phyloP scores from a whole-genome alignment of 2,888 invertebrate genomes.

The Andrena praecox region DNA sequence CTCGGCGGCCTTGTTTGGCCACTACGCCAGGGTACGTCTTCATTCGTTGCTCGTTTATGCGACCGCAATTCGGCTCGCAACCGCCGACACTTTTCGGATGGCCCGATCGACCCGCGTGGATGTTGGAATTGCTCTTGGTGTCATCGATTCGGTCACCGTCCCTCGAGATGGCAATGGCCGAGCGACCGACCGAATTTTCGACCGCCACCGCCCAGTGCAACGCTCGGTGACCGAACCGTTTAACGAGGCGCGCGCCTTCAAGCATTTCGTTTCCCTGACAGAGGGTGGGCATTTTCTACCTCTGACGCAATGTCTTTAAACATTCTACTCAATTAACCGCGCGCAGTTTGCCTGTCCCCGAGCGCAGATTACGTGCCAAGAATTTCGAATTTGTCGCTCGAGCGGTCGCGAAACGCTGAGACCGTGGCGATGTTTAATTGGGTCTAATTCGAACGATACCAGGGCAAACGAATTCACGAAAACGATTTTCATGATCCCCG shows the following conservation, averaged over 20 bases:
- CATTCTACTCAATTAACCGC: constrained; percentile 9
- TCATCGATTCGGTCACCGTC: background rate
- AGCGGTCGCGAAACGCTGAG: background rate
- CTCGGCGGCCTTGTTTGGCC: constrained; percentile 37
- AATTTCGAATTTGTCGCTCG: constrained; percentile 1
- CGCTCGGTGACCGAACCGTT: background rate
- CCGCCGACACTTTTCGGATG: background rate
- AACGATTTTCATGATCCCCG: constrained; percentile 50
- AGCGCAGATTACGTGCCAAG: background rate
- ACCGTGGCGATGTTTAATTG: background rate
- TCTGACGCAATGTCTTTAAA: constrained; percentile 27
- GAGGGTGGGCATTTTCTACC: background rate
- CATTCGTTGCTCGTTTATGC: background rate
- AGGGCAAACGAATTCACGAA: constrained; percentile 30
- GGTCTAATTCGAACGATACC: background rate
- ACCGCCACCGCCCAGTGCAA: background rate
- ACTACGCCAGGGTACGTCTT: background rate
- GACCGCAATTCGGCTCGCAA: constrained; percentile 9
- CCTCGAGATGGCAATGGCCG: background rate
- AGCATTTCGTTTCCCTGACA: background rate
- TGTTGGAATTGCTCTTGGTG: constrained; percentile 3
- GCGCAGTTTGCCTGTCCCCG: background rate
- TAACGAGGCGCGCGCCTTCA: background rate
- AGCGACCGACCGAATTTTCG: background rate
- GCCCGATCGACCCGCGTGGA: background rate